Percentiles rank a stretch among this genome's conserved stretches.
Conservation (phyloP, 2,888 invertebrate species). For the Encarsia formosa region DNA sequence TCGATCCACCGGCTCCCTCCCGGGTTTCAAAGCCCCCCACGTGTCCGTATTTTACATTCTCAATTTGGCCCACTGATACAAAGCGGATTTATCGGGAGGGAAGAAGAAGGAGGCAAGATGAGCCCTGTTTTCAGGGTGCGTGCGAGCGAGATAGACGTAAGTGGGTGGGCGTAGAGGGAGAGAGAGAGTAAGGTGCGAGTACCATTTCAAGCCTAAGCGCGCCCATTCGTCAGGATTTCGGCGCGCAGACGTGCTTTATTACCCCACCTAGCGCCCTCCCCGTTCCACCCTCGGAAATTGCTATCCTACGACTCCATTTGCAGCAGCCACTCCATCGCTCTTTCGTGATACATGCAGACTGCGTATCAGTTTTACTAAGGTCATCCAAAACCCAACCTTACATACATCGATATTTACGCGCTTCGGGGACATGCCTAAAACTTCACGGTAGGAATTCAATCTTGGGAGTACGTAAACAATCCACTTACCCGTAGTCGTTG, state of each 20-base stretch:
- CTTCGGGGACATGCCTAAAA: too few species aligned
- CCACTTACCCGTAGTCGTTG: not conserved
- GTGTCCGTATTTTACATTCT: slow-evolving; percentile 45
- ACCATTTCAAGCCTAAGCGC: slow-evolving; percentile 53
- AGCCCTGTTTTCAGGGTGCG: not conserved
- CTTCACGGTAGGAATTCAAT: too few species aligned
- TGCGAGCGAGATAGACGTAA: not conserved
- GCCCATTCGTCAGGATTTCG: slow-evolving; percentile 52
- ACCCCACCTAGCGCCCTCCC: slow-evolving; percentile 41
- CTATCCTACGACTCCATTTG: slow-evolving; percentile 52
- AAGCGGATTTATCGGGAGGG: slow-evolving; percentile 43
- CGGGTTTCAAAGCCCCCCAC: slow-evolving; percentile 36
- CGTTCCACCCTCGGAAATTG: too few species aligned
- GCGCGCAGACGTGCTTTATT: slow-evolving; percentile 53
- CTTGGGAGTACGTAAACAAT: not conserved
- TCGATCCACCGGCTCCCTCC: too few species aligned
- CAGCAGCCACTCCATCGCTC: not conserved
- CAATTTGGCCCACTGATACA: slow-evolving; percentile 46
- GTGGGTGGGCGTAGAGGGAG: slow-evolving; percentile 1
- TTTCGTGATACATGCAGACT: not conserved
- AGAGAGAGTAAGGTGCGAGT: slow-evolving; percentile 19
- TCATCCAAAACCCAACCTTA: too few species aligned
- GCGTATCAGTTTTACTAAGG: too few species aligned
- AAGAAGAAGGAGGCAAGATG: not conserved
- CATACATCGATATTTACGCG: too few species aligned